Evolutionary conservation across 2,888 invertebrate genomes (phyloP).

Genomic region (Drosophila dives): DNA sequence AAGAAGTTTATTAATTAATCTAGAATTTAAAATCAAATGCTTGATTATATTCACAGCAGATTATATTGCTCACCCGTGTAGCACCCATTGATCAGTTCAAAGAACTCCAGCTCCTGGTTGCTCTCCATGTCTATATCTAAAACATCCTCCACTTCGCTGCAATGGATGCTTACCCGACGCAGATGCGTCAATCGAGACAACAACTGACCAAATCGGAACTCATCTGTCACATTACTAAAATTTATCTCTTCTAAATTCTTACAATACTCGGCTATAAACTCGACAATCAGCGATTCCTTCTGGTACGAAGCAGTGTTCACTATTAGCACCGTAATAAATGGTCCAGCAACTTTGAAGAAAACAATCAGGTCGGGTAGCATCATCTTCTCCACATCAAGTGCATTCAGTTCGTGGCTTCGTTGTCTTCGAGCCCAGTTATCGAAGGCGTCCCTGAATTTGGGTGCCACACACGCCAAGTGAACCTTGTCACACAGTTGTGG

Average conservation of each 20-base stretch:
- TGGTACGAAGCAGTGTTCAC: conserved; percentile 53
- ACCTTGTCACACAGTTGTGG: conserved; percentile 58
- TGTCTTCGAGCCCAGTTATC: conserved; percentile 48
- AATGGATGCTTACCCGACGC: conserved; percentile 53
- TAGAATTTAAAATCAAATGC: background rate
- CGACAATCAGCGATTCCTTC: conserved; percentile 67
- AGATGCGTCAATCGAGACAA: conserved; percentile 47
- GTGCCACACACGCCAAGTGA: conserved; percentile 50
- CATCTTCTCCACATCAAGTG: conserved; percentile 62
- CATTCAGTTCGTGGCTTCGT: conserved; percentile 23
- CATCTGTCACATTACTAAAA: conserved; percentile 62
- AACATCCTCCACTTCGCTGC: conserved; percentile 68
- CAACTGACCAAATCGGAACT: conserved; percentile 55
- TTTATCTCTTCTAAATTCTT: conserved; percentile 58
- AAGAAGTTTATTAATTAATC: background rate
- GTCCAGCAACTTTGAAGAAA: conserved; percentile 63
- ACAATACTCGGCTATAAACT: conserved; percentile 64
- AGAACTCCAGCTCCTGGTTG: conserved; percentile 55
- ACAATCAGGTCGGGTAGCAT: conserved; percentile 58
- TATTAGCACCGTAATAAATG: conserved; percentile 39
- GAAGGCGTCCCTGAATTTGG: conserved; percentile 54
- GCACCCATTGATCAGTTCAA: conserved; percentile 65
- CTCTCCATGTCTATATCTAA: conserved; percentile 50
- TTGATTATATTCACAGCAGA: background rate
- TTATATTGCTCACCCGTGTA: conserved; percentile 56